phyloP scores from a whole-genome alignment of 2,888 invertebrate species.

The Hymenopus coronatus region DNA sequence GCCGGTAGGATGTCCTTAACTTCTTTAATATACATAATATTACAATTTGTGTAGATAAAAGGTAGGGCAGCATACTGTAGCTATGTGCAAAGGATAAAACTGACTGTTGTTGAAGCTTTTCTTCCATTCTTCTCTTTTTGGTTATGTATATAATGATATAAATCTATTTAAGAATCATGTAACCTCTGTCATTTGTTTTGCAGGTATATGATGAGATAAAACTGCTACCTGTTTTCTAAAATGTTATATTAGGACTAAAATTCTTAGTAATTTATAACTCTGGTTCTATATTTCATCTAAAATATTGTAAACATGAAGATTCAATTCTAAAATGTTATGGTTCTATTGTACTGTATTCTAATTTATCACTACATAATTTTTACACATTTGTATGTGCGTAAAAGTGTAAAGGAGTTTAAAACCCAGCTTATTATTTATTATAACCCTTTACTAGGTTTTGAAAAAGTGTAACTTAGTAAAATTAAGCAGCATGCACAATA shows the following conservation, averaged over 20 bases:
- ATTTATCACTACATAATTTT: neutral
- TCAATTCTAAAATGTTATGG: neutral
- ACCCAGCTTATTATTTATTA: neutral
- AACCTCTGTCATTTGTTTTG: neutral
- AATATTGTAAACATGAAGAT: neutral
- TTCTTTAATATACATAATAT: neutral
- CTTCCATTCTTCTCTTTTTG: neutral
- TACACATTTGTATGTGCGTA: neutral
- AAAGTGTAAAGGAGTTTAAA: neutral
- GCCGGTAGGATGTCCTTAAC: neutral
- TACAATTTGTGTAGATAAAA: neutral
- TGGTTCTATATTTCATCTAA: neutral
- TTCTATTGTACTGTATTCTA: neutral
- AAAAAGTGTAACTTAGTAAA: neutral
- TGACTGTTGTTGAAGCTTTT: neutral
- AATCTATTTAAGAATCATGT: neutral
- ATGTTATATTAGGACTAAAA: neutral
- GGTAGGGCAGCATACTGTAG: neutral
- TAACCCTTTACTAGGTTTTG: neutral
- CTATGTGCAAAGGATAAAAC: neutral
- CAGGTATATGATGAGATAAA: neutral
- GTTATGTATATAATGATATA: neutral
- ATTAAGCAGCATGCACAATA: neutral
- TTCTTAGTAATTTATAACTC: neutral
- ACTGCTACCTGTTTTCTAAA: neutral